Base-by-base conservation (phyloP, 2,888 invertebrate species). In the Xestoiulus laeticollis region DNA sequence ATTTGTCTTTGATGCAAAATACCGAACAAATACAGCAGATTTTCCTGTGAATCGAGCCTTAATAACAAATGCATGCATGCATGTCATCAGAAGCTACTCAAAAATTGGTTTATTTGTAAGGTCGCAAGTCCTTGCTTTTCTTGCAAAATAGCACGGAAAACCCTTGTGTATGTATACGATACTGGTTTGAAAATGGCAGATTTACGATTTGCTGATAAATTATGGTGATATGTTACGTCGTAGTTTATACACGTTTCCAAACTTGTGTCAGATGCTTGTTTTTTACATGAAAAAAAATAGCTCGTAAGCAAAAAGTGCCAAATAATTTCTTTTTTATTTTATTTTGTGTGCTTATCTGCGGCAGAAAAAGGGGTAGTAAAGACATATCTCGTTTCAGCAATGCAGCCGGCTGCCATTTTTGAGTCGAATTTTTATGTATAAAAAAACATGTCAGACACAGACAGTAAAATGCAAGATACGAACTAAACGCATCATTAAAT, bases 391-490 rank as follows among this genome's bases (percentile, higher is more conserved):
- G 10, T 68, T 68, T 68, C 68, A 68, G 22, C n/a, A 68, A 68
- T 68, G 22, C 68, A 68, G 68, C 68, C n/a, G 68, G 26, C 68
- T 68, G 68, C 68, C 68, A 68, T 68, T 68, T 68, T 59, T 26
- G 12, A 6, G 22, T 68, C 59, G 59, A 59, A 59, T 6, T 59
- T 59, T 59, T n/a, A 59, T n/a, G 59, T 59, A 38, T 5, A 68
- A 68, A 68, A n/a, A 68, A 68, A 26, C 68, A 68, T 68, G 68
- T 68, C 68, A 68, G n/a, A 26, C 53, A 53, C 26, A 10, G 68
- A 68, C 68, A 68, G 68, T 68, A 68, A 68, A 68, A 68, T 68
- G 68, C 68, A 68, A 68, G 68, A 68, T 68, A 68, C 68, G 68
- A 68, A 68, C 68, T 68, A 68, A 68, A 68, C 68, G 68, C 68